phyloP scores from a whole-genome alignment of 2,888 invertebrate genomes.

The Heteropelma amictum region DNA sequence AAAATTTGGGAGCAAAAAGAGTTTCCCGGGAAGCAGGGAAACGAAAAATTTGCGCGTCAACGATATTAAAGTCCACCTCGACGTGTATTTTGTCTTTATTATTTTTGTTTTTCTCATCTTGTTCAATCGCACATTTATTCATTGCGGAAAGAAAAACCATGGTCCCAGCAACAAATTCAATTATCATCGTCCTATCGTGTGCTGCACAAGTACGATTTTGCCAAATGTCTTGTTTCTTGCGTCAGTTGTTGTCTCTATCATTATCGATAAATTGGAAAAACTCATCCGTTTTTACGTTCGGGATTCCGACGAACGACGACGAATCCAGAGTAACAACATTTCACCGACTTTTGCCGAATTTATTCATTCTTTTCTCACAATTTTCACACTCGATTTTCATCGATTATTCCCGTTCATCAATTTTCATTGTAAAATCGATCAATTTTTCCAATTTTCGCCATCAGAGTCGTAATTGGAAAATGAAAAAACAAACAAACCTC shows the following conservation, averaged over 20 bases:
- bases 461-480: constrained; percentile 47
- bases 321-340: too few relatives aligned
- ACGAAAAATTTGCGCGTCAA: constrained; percentile 72
- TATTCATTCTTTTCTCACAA: too few relatives aligned
- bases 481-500: constrained; percentile 7
- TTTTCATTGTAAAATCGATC: constrained; percentile 55
- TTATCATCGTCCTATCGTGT: constrained; percentile 52
- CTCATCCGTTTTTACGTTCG: too few relatives aligned
- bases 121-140: too few relatives aligned
- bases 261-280: too few relatives aligned
- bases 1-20: constrained; percentile 8
- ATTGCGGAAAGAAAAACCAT: too few relatives aligned
- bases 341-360: too few relatives aligned
- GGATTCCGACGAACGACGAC: too few relatives aligned
- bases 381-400: constrained; percentile 45
- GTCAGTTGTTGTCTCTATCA: too few relatives aligned
- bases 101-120: constrained; percentile 20
- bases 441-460: constrained; percentile 38
- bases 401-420: too few relatives aligned
- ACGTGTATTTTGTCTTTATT: constrained; percentile 39
- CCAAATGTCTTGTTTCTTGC: too few relatives aligned
- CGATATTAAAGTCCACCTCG: constrained; percentile 79
- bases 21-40: constrained; percentile 56
- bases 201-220: constrained; percentile 49
- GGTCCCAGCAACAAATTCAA: constrained; percentile 37